Base-by-base conservation (phyloP, 2,888 invertebrate species). In the Drosophila neoperkinsi region DNA sequence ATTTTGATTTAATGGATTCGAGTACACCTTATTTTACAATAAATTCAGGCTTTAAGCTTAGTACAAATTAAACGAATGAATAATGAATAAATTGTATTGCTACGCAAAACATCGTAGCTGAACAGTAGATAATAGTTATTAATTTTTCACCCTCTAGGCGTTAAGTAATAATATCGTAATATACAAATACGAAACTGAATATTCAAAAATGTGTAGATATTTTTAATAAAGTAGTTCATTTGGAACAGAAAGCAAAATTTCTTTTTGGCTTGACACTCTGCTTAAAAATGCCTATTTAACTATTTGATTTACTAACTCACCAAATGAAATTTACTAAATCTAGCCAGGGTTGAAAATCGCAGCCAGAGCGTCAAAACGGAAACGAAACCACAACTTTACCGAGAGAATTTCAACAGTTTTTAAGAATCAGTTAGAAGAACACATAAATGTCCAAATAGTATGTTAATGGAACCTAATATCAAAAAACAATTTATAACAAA, bases 311-410 rank as follows among this genome's bases (percentile, higher is more conserved):
- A 13, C 6, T 21, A 21, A 21, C 11, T 43, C 11, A 6, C 1
- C 21, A 21, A 43, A 43, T 10, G 10, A n/a, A 41, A 10, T 41
- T n/a, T 10, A 4, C 41, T n/a, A 10, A 5, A 11, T 41, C 0
- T 11, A 13, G 7, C 1, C 11, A 21, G 7, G 3, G 1, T 0
- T 43, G 7, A 43, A 4, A 13, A 7, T 21, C 1, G 6, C 21
- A 43, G 13, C 3, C 10, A 41, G n/a, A n/a, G 4, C 4, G 4
- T 34, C 7, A 7, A 18, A 38, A 18, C 36, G 18, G 18, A 38
- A 18, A 3, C 7, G 36, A 38, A 38, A 18, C 36, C 36, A 18
- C 3, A 38, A 16, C 16, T 16, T 16, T 36, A 4, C 16, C 36
- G 16, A 6, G 16, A 16, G 7, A 38, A 38, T 6, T 7, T 38